These are phyloP conservation scores for Drosophila teissieri DNA, from an alignment of 1,140 invertebrate genomes.

Conservation along the genomic window DNA sequence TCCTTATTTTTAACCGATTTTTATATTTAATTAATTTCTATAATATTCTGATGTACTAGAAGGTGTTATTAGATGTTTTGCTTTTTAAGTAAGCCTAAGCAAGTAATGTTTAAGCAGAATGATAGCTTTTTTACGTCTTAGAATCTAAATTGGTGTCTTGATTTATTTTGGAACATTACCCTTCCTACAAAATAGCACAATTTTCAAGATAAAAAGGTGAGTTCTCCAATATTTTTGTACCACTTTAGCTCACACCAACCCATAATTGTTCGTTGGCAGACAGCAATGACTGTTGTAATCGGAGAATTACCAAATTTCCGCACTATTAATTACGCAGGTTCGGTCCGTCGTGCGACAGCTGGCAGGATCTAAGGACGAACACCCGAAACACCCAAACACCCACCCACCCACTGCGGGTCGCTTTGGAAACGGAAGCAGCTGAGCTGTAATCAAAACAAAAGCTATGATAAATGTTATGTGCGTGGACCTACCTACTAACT, in stretches of 20 bases:
- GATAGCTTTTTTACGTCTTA: too few species aligned
- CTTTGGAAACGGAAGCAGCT: conserved; percentile 41
- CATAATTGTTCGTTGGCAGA: too few species aligned
- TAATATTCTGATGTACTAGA: too few species aligned
- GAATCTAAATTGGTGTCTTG: neutral
- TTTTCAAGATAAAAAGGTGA: neutral
- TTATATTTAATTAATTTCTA: too few species aligned
- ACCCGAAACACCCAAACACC: neutral
- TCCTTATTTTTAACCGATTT: neutral
- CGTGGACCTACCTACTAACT: conserved; percentile 27
- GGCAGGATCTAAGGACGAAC: conserved; percentile 15
- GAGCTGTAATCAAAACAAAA: conserved; percentile 56
- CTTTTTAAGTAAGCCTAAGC: too few species aligned
- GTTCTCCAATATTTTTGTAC: neutral
- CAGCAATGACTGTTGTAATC: conserved; percentile 18
- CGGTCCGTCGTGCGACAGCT: conserved; percentile 35
- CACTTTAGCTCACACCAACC: neutral
- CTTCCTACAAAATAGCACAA: neutral
- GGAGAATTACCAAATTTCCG: conserved; percentile 43
- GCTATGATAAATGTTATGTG: conserved; percentile 56
- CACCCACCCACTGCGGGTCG: conserved; percentile 17
- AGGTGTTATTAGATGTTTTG: too few species aligned
- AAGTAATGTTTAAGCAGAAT: too few species aligned
- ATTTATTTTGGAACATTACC: too few species aligned
- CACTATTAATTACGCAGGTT: conserved; percentile 58